Evolutionary conservation across 2,797 vertebrate species (phyloP).

Genomic region (Hipposideros larvatus): DNA sequence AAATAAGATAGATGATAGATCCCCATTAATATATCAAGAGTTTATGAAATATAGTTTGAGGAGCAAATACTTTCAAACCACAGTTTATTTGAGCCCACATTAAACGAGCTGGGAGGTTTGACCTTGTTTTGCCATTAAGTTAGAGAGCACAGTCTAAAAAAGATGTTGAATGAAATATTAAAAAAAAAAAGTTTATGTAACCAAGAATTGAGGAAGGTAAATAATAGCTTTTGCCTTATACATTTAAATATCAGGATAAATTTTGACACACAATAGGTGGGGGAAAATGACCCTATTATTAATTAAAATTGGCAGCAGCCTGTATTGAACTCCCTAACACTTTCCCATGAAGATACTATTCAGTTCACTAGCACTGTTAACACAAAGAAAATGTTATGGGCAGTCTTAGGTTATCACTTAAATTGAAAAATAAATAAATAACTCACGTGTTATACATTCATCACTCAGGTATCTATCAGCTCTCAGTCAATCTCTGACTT

Average conservation of each 20-base stretch:
- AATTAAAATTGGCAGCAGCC: neutral
- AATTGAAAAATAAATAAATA: neutral
- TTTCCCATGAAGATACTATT: neutral
- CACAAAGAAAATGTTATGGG: neutral
- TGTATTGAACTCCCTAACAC: neutral
- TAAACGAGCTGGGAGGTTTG: neutral
- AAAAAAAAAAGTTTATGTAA: slow-evolving; percentile 1
- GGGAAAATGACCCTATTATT: neutral
- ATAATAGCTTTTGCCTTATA: neutral
- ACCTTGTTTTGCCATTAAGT: neutral
- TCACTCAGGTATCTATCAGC: neutral
- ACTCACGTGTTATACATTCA: neutral
- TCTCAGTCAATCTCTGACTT: neutral
- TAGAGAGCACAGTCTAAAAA: slow-evolving; percentile 11
- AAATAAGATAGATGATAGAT: neutral
- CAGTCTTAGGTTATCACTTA: neutral
- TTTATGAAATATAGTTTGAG: neutral
- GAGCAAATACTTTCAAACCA: neutral
- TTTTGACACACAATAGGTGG: neutral
- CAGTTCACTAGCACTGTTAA: slow-evolving; percentile 18
- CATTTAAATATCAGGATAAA: neutral
- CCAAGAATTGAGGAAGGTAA: neutral
- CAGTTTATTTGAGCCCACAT: neutral
- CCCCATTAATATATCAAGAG: neutral
- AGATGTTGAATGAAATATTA: slow-evolving; percentile 23